These are phyloP conservation scores for Zaprionus nigranus DNA, from an alignment of 1,140 invertebrate species.

Conservation along the genomic window DNA sequence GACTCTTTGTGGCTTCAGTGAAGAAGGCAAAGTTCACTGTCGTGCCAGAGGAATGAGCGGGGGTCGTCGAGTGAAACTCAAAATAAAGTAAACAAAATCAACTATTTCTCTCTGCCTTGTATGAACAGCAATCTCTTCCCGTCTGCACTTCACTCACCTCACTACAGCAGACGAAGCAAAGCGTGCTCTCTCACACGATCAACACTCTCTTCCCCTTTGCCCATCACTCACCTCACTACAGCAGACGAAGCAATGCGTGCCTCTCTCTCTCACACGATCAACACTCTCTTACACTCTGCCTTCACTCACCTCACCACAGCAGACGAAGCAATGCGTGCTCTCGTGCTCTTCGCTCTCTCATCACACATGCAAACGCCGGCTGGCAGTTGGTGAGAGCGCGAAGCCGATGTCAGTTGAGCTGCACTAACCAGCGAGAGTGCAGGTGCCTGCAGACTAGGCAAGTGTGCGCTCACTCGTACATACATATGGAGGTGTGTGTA, in stretches of 20 bases:
- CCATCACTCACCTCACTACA: not conserved
- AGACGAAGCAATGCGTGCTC: not conserved
- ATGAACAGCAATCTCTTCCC: not conserved
- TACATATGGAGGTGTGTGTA: not conserved
- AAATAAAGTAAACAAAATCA: not conserved
- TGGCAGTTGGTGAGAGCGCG: not conserved
- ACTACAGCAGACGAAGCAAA: not conserved
- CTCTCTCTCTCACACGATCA: not conserved
- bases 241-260: not conserved
- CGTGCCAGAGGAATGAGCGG: not conserved
- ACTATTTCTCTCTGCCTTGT: not conserved
- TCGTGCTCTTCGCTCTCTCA: not conserved
- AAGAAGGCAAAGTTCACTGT: too few relatives aligned
- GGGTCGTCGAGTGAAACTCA: not conserved
- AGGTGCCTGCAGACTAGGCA: not conserved
- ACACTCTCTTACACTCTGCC: not conserved
- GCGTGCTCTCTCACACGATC: too few relatives aligned
- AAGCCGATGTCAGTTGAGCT: not conserved
- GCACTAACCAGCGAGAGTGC: not conserved
- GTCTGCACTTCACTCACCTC: too few relatives aligned
- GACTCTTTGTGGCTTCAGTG: too few relatives aligned
- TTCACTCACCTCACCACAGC: not conserved
- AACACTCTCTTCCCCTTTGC: too few relatives aligned
- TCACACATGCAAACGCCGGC: not conserved
- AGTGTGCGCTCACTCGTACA: not conserved